A percentile compares a stretch with the other conserved stretches of the same genome.
phyloP scores from a whole-genome alignment of 2,888 invertebrate species.

The Lasioglossum figueresi region DNA sequence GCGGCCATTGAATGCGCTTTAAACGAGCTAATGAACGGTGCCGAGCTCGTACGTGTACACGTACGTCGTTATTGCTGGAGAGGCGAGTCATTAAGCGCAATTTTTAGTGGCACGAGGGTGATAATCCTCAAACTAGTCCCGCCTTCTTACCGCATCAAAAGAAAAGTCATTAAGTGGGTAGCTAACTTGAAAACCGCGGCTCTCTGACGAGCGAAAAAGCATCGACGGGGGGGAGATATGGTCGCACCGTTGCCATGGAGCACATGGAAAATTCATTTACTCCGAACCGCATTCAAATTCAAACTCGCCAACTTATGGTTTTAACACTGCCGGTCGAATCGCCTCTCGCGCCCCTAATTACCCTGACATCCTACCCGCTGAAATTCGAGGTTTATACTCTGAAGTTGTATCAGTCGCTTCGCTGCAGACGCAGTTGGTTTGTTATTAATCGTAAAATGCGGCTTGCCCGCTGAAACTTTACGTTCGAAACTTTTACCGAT shows the following conservation, averaged over 20 bases:
- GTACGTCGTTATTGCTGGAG: background rate
- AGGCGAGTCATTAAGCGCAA: constrained; percentile 36
- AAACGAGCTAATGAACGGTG: constrained; percentile 8
- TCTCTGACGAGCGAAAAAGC: background rate
- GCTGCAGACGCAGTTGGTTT: background rate
- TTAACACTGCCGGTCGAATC: background rate
- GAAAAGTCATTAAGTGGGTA: constrained; percentile 52
- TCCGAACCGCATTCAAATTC: background rate
- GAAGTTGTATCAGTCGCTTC: background rate
- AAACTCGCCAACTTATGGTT: constrained; percentile 1
- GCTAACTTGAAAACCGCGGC: constrained; percentile 7
- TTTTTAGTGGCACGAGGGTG: constrained; percentile 37
- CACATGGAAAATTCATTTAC: constrained; percentile 12
- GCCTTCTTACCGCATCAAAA: constrained; percentile 44
- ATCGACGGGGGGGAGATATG: background rate
- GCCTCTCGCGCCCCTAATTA: background rate
- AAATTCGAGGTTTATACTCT: background rate
- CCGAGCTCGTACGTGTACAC: background rate
- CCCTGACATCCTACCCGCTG: background rate
- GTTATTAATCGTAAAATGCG: background rate
- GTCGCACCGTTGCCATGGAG: background rate
- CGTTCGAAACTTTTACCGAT: background rate
- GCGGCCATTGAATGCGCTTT: background rate
- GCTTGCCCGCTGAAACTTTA: background rate
- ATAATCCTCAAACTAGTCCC: constrained; percentile 43